Evolutionary conservation across 2,888 invertebrate species (phyloP).

Genomic region (Osedax fenrisi): DNA sequence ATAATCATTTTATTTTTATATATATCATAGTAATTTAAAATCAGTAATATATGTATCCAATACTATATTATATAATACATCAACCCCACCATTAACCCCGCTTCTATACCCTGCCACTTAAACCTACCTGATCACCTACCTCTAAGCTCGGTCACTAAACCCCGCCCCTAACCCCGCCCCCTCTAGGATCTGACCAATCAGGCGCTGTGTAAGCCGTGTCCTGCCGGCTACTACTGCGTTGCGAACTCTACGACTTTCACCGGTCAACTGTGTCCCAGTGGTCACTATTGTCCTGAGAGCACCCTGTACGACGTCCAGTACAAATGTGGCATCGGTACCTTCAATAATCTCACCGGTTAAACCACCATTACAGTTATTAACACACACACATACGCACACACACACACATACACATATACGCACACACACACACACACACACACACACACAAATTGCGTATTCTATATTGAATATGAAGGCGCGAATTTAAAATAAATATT

Average conservation of each 20-base stretch:
- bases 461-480: too few species aligned
- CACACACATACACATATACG: too few species aligned
- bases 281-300: slow-evolving; percentile 45
- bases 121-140: not conserved
- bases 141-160: not conserved
- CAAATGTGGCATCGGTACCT: slow-evolving; percentile 45
- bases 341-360: slow-evolving; percentile 45
- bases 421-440: too few species aligned
- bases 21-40: too few species aligned
- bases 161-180: not conserved
- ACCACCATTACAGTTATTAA: too few species aligned
- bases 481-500: too few species aligned
- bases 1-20: too few species aligned
- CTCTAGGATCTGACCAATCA: slow-evolving; percentile 41
- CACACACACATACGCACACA: too few species aligned
- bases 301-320: slow-evolving; percentile 44
- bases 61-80: not conserved
- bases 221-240: slow-evolving; percentile 46
- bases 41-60: not conserved
- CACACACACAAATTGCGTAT: too few species aligned
- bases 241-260: slow-evolving; percentile 44
- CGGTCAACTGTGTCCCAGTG: slow-evolving; percentile 43
- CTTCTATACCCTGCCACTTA: not conserved
- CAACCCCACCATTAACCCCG: not conserved
- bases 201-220: slow-evolving; percentile 41